phyloP scores from a whole-genome alignment of 37 sponge, comb jelly and placozoan species.

The Theonella swinhoei region DNA sequence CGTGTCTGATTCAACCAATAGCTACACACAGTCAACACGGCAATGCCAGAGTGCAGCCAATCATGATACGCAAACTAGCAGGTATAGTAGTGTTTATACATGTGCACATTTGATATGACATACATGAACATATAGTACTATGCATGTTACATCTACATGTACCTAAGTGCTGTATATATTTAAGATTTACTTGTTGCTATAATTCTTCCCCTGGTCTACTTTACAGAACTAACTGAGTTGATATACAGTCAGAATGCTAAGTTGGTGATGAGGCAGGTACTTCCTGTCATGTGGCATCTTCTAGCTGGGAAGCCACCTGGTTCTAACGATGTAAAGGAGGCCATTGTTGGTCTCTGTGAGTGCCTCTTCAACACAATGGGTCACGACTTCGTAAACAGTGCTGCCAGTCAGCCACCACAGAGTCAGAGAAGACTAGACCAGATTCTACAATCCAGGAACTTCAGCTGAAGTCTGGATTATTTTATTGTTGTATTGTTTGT shows the following conservation, averaged over 20 bases:
- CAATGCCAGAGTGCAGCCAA: constrained; percentile 73
- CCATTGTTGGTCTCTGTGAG: constrained; percentile 47
- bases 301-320: constrained; percentile 29
- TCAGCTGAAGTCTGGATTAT: neutral
- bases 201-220: neutral
- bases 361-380: constrained; percentile 57
- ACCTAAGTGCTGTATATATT: neutral
- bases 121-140: neutral
- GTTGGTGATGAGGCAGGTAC: constrained; percentile 68
- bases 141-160: neutral
- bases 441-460: neutral
- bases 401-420: constrained; percentile 49
- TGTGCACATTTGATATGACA: neutral
- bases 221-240: constrained; percentile 53
- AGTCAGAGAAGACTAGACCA: constrained; percentile 34
- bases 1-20: constrained; percentile 69
- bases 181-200: too few species aligned
- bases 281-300: constrained; percentile 83
- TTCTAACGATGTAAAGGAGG: constrained; percentile 48
- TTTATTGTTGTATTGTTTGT: neutral
- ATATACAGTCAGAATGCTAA: constrained; percentile 50
- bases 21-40: constrained; percentile 64
- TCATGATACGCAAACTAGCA: constrained; percentile 74
- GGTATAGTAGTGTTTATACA: constrained; percentile 35
- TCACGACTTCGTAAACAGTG: constrained; percentile 55